Conservation (phyloP, 2,113 vertebrate genomes). For the Aldabrachelys gigantea region DNA sequence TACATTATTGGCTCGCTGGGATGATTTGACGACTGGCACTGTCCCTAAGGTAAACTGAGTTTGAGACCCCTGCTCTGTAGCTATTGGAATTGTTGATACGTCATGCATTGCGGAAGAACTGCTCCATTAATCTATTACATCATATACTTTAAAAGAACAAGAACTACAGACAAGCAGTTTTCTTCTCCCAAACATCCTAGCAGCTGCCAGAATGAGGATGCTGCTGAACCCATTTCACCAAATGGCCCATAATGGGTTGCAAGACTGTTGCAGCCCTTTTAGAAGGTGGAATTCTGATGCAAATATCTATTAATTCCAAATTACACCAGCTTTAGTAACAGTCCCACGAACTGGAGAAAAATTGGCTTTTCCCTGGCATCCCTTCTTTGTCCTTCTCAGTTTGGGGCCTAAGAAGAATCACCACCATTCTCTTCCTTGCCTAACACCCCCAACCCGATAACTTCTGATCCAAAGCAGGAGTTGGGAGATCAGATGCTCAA, state of each 20-base stretch:
- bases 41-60: too few relatives aligned
- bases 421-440: background rate
- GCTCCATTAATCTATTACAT: background rate
- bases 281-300: background rate
- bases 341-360: background rate
- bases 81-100: accelerated
- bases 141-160: background rate
- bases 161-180: background rate
- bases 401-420: background rate
- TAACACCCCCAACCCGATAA: background rate
- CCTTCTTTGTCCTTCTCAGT: background rate
- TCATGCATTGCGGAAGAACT: background rate
- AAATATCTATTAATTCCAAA: background rate
- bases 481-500: background rate
- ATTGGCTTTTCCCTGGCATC: background rate
- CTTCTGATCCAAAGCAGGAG: background rate
- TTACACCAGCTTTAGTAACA: background rate
- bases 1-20: too few relatives aligned
- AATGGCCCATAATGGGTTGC: background rate
- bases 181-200: background rate
- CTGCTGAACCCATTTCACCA: background rate
- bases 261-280: background rate
- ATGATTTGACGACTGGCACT: too few relatives aligned
- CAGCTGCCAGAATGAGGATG: background rate
- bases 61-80: background rate